phyloP scores from a whole-genome alignment of 37 sponge, comb jelly and placozoan species.

The Chondrilla cf. caribensis region DNA sequence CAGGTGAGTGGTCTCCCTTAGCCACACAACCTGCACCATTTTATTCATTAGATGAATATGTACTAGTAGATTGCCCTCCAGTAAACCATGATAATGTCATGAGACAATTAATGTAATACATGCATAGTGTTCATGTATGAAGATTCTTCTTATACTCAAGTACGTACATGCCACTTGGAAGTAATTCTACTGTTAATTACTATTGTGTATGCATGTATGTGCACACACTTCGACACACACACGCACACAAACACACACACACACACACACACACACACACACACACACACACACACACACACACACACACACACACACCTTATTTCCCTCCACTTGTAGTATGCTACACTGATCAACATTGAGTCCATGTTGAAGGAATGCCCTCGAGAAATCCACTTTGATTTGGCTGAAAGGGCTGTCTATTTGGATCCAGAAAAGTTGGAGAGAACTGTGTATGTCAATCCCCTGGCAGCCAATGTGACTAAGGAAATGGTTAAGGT shows the following conservation, averaged over 20 bases:
- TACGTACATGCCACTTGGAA: neutral
- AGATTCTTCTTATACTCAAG: neutral
- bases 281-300: neutral
- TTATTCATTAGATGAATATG: too few species aligned
- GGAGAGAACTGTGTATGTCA: conserved; percentile 57
- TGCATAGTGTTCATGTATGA: too few species aligned
- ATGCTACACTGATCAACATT: conserved; percentile 52
- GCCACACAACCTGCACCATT: too few species aligned
- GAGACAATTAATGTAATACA: too few species aligned
- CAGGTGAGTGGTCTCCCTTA: neutral
- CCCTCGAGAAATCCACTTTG: conserved; percentile 34
- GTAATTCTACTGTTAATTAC: neutral
- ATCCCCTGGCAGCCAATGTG: conserved; percentile 43
- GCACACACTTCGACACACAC: too few species aligned
- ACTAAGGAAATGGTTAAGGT: conserved; percentile 59
- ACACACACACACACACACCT: neutral
- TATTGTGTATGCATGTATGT: too few species aligned
- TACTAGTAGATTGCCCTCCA: too few species aligned
- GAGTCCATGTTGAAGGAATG: conserved; percentile 39
- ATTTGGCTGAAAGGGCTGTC: conserved; percentile 43
- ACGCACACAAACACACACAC: too few species aligned
- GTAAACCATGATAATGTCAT: too few species aligned
- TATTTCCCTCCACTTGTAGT: conserved; percentile 10
- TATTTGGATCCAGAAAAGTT: conserved; percentile 56
- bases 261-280: neutral